phyloP scores from a whole-genome alignment of 2,113 vertebrate species.

The Trematomus loennbergii region DNA sequence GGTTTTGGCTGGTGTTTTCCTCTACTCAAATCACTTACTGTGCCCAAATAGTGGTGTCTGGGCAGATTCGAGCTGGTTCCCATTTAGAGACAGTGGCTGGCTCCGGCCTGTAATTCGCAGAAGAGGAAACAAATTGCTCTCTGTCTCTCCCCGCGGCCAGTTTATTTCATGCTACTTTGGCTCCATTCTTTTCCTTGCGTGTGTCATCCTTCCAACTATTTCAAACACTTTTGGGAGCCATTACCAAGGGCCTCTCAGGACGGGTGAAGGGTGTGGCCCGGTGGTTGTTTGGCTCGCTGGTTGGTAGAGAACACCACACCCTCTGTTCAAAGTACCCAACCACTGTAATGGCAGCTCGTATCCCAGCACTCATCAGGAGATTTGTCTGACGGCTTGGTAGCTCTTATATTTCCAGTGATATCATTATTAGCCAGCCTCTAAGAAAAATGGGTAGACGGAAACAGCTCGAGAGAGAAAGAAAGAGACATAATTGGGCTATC shows the following conservation, averaged over 20 bases:
- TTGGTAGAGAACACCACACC: slow-evolving; percentile 58
- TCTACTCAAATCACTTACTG: slow-evolving; percentile 69
- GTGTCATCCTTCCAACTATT: slow-evolving; percentile 72
- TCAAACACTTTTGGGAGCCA: slow-evolving; percentile 67
- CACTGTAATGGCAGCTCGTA: slow-evolving; percentile 11
- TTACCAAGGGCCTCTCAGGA: slow-evolving; percentile 58
- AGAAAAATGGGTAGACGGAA: slow-evolving; percentile 5
- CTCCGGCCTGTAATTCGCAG: slow-evolving; percentile 73
- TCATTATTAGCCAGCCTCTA: background rate
- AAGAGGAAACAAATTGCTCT: slow-evolving; percentile 77
- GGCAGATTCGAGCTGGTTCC: slow-evolving; percentile 72
- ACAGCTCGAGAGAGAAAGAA: background rate
- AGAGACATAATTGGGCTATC: background rate
- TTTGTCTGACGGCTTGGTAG: slow-evolving; percentile 24
- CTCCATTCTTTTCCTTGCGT: slow-evolving; percentile 64
- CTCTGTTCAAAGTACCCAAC: background rate
- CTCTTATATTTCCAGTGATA: slow-evolving; percentile 34
- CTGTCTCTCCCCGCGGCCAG: slow-evolving; percentile 69
- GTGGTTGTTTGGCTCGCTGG: slow-evolving; percentile 35
- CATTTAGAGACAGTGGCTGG: slow-evolving; percentile 75
- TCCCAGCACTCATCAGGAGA: slow-evolving; percentile 50
- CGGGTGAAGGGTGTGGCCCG: slow-evolving; percentile 54
- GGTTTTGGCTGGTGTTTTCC: slow-evolving; percentile 68
- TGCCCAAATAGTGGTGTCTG: slow-evolving; percentile 71
- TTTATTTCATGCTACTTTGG: slow-evolving; percentile 71